A percentile compares a stretch with the other conserved stretches of the same genome.
phyloP scores from a whole-genome alignment of 2,888 invertebrate genomes.

The Mesorhabditis sp. region DNA sequence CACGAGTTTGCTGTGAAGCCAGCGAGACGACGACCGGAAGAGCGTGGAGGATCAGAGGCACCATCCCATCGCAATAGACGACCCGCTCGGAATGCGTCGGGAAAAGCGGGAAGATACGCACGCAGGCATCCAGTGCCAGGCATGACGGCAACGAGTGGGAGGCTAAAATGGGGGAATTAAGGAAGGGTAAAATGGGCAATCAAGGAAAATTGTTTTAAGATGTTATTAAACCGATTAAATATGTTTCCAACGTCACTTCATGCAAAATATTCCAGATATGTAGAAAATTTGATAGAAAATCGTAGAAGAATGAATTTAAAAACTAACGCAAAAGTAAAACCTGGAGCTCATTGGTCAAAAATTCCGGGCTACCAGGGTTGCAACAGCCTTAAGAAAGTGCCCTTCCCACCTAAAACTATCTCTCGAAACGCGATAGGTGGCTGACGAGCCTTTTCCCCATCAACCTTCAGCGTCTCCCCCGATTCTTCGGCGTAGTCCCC shows the following conservation, averaged over 20 bases:
- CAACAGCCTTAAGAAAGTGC: too few species aligned
- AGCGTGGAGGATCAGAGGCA: slow-evolving; percentile 16
- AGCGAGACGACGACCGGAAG: slow-evolving; percentile 17
- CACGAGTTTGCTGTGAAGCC: neutral
- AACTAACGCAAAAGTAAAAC: too few species aligned
- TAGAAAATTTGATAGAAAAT: too few species aligned
- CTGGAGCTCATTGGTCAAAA: too few species aligned
- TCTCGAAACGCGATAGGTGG: too few species aligned
- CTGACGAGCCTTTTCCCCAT: too few species aligned
- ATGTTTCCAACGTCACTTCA: too few species aligned
- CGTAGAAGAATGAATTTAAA: too few species aligned
- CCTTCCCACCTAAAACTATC: too few species aligned
- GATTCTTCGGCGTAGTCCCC: slow-evolving; percentile 13
- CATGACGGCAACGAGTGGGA: neutral
- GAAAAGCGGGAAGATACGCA: slow-evolving; percentile 9
- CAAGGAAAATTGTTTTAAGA: neutral
- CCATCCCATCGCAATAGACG: slow-evolving; percentile 22
- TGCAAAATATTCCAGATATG: too few species aligned
- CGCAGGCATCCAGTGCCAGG: neutral
- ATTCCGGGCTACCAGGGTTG: too few species aligned
- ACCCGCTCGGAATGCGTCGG: slow-evolving; percentile 18
- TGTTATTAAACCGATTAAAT: too few species aligned
- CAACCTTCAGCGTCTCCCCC: neutral
- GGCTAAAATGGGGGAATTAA: neutral
- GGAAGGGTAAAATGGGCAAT: neutral